Conservation (phyloP, 2,888 invertebrate genomes). For the Laothoe populi region DNA sequence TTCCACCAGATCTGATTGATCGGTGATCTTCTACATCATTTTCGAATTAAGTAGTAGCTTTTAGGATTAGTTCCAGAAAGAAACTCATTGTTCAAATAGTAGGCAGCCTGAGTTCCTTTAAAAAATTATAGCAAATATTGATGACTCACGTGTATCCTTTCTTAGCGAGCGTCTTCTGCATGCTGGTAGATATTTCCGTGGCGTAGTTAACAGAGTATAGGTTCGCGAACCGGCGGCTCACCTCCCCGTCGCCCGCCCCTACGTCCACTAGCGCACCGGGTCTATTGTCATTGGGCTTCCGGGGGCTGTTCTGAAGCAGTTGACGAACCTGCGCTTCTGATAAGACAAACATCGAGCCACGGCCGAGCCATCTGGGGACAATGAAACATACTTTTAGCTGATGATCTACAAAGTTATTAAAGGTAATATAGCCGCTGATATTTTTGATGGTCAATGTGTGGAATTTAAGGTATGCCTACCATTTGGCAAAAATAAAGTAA, state of each 20-base stretch:
- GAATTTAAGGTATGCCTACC: too few species aligned
- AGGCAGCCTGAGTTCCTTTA: too few species aligned
- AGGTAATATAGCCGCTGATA: background rate
- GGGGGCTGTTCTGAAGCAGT: slow-evolving; percentile 72
- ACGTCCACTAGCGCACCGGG: slow-evolving; percentile 89
- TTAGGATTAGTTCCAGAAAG: too few species aligned
- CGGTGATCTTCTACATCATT: too few species aligned
- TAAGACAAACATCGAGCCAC: slow-evolving; percentile 99
- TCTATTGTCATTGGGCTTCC: slow-evolving; percentile 26
- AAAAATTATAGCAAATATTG: background rate
- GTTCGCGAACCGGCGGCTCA: slow-evolving; percentile 91
- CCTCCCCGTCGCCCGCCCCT: slow-evolving; percentile 98
- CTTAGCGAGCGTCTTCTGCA: slow-evolving; percentile 91
- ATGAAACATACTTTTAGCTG: background rate
- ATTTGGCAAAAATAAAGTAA: too few species aligned
- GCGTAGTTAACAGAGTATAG: slow-evolving; percentile 91
- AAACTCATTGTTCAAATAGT: too few species aligned
- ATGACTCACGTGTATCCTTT: slow-evolving; percentile 90
- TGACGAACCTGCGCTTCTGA: slow-evolving; percentile 91
- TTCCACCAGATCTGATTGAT: too few species aligned
- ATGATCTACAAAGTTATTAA: too few species aligned
- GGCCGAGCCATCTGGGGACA: slow-evolving; percentile 88
- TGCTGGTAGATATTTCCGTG: slow-evolving; percentile 96
- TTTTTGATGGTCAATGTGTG: background rate
- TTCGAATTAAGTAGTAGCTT: too few species aligned